Conservation (phyloP, 2,113 vertebrate genomes). For the Epinephelus lanceolatus region DNA sequence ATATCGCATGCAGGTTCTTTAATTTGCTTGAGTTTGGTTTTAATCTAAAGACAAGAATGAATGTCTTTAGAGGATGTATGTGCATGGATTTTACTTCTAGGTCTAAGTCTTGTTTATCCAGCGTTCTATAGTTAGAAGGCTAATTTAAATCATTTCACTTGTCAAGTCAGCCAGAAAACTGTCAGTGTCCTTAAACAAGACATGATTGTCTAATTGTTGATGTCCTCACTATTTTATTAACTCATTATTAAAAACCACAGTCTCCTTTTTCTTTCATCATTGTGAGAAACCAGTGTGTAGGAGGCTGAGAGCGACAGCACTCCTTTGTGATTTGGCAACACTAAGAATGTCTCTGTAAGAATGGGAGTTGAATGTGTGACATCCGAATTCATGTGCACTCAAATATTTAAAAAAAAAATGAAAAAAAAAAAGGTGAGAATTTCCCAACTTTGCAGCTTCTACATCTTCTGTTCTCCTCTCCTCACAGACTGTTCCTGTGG, state of each 20-base stretch:
- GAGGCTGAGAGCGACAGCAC: constrained; percentile 23
- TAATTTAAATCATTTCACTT: constrained; percentile 11
- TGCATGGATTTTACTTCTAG: not conserved
- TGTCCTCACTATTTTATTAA: not conserved
- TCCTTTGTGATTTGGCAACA: constrained; percentile 44
- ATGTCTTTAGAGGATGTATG: not conserved
- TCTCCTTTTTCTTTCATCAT: constrained; percentile 18
- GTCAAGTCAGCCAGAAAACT: constrained; percentile 3
- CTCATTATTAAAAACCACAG: not conserved
- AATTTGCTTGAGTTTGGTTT: not conserved
- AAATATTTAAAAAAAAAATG: not conserved
- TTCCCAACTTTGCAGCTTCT: constrained; percentile 58
- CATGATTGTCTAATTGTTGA: constrained; percentile 3
- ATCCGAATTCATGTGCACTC: constrained; percentile 44
- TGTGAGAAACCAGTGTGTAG: constrained; percentile 18
- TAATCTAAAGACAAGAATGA: not conserved
- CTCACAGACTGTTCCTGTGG: constrained; percentile 64
- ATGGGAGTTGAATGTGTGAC: constrained; percentile 44
- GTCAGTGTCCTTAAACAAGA: constrained; percentile 12
- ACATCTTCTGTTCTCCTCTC: constrained; percentile 52
- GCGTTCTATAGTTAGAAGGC: not conserved
- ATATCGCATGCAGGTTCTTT: too few relatives aligned
- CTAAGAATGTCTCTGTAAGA: constrained; percentile 31
- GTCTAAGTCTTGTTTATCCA: not conserved
- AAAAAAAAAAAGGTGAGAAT: constrained; percentile 39